Base-by-base conservation (phyloP, 35 echinoderm and acorn worm genomes). In the Eucidaris tribuloides region DNA sequence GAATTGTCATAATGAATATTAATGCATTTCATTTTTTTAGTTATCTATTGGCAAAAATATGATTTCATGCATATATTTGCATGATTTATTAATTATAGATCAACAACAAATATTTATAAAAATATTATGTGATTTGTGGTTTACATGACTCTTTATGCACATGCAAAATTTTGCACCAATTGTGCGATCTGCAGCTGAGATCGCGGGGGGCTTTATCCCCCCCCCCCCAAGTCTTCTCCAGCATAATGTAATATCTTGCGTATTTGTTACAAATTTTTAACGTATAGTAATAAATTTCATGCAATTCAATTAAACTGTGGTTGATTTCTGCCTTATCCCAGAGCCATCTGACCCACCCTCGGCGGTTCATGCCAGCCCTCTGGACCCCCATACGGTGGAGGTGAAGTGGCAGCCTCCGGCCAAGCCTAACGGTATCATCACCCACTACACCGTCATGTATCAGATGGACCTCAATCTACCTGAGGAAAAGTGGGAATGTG, bases 341-440 rank as follows among this genome's bases (percentile, higher is more conserved):
- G 89, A 79, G 31, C 89, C 89, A 58, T 86, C 89, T 20, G 78
- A 85, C 40, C 83, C 89, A 2, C 89, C 89, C 17, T 59, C 58
- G 17, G 56, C 62, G 31, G 45, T 92, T 7, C 39, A 71, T 2
- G 89, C 89, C 15, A 65, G 42, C 19, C 83, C 89, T 27, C 41
- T 92, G 30, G 77, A 87, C 65, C 76, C 70, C 0, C 84, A 92
- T 33, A 86, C 76, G 1, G 90, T 92, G 15, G 71, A 87, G 30
- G 74, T 92, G 15, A 66, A 70, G 23, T 92, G 90, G 90, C 35
- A 76, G 48, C 90, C 90, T 11, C 90, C 90, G 0, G 39, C 85
- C 20, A 66, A 56, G 24, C 90, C 90, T 42, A 92, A 92, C 24
- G 90, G 90, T 25, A 78, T 92, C 77, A 92, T 92, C 40, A 87